These are phyloP conservation scores for Cecropterus lyciades DNA, from an alignment of 1,140 invertebrate species.

Conservation along the genomic window DNA sequence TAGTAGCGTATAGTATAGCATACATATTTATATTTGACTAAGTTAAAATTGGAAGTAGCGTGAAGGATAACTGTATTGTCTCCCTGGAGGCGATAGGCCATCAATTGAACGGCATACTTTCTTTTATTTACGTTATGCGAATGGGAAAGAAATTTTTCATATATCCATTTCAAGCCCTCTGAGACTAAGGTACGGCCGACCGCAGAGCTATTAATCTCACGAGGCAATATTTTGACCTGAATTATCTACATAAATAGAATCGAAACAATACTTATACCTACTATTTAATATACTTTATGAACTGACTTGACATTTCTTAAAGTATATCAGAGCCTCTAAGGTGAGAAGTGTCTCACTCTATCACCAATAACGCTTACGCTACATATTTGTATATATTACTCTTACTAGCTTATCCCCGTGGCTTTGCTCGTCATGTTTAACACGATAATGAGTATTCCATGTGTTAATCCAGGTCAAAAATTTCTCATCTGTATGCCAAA, in stretches of 20 bases:
- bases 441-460: no score
- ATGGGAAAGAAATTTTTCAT: slow-evolving; percentile 28
- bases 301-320: background rate
- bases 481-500: no score
- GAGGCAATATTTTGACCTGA: slow-evolving; percentile 13
- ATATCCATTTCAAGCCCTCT: slow-evolving; percentile 17
- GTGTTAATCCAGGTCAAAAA: no score
- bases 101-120: slow-evolving; percentile 26
- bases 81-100: slow-evolving; percentile 16
- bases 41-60: background rate
- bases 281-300: background rate
- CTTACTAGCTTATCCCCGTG: no score
- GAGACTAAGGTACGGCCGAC: slow-evolving; percentile 3
- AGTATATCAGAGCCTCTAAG: no score
- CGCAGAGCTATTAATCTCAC: slow-evolving; percentile 30
- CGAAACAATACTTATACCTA: background rate
- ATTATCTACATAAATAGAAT: background rate
- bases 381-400: no score
- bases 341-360: no score
- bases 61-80: slow-evolving; percentile 18
- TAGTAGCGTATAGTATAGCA: no score
- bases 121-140: slow-evolving; percentile 11
- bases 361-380: no score
- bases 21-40: no score
- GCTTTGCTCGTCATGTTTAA: no score